Evolutionary conservation across 2,797 vertebrate species (phyloP), one percentile per base, ranked within the genome.

Genomic region (Ceyx erithaca): DNA sequence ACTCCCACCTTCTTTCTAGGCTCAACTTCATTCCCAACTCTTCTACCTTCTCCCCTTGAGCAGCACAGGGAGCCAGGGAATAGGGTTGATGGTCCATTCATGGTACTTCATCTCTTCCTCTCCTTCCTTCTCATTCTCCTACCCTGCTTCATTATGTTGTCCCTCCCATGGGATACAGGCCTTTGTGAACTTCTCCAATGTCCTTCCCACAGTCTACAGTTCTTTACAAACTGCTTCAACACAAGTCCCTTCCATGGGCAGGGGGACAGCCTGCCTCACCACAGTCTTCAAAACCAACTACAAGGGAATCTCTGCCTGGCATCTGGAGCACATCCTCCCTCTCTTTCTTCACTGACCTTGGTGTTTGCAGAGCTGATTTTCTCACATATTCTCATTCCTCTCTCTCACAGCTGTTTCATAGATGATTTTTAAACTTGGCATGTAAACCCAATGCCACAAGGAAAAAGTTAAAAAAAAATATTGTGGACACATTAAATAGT

Each of bases 261-360:
- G 33, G 6, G 13, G 14, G 13, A 41, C 28, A 54, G 30, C 16
- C 43, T 58, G 31, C 16, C 14, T 61, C 54, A 40, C 20, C 54
- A 14, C 8, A 6, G 61, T 6, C 54, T 73, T 11, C 31, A 9
- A 30, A 23, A 26, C 0, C 1, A 23, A 8, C 68, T 48, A 41
- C 14, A 43, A 30, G 12, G 11, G 41, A 61, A 64, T 15, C 40
- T 55, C 23, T n/a, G 46, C 18, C 62, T 0, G 0, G 9, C 0
- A 1, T 15, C 55, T 22, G 14, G 9, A 73, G 7, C 5, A 1
- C 2, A 10, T 84, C 30, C 20, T 77, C 7, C 8, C 16, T 6
- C 10, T 57, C 52, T 26, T 68, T 33, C 18, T 20, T 8, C 45
- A 52, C 19, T 52, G 59, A 18, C 20, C 23, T 45, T 1, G 0